Base-by-base conservation (phyloP, 37 sponge, comb jelly and placozoan species). In the Dysidea cf. avara region DNA sequence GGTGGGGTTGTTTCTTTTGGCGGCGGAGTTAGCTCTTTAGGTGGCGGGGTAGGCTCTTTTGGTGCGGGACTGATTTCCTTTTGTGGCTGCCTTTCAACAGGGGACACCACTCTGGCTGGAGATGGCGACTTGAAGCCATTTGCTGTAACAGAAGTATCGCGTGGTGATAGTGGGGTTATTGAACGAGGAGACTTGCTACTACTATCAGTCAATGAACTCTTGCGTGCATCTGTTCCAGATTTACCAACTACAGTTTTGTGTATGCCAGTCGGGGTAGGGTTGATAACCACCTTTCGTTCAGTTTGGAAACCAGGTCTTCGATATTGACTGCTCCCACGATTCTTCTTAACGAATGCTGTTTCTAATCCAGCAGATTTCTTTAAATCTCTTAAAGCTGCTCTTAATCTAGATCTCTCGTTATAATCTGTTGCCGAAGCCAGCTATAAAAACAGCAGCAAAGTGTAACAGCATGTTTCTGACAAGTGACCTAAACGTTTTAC, bases 301-400 rank as follows among this genome's bases (percentile, higher is more conserved):
- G 86, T 74, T 29, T 85, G 86, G 59, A 68, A 85, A n/a, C 90
- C 90, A 0, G 84, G 75, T 30, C 90, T 68, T n/a, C 75, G 53
- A 53, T 89, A 89, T 39, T 18, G 37, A 9, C 76, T 53, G 20
- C 37, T 67, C 17, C 90, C 85, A 7, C 53, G 33, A 22, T 29
- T 46, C 61, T 79, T 78, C 20, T 71, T 38, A 26, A 6, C 48
- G 0, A 9, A 12, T 0, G 40, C 64, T 1, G 24, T 21, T 5
- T 40, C 24, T 21, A 68, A 48, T 39, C 81, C 82, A 11, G 40
- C 38, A 0, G 52, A 24, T 21, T 73, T 71, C 72, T 83, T 92
- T 14, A 81, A 28, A 13, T 80, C 70, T 28, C 92, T 61, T 28
- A 91, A 66, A 39, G 74, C 72, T 53, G 71, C 71, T 11, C 92